phyloP scores from a whole-genome alignment of 2,797 vertebrate genomes.

The Salarias fasciatus region DNA sequence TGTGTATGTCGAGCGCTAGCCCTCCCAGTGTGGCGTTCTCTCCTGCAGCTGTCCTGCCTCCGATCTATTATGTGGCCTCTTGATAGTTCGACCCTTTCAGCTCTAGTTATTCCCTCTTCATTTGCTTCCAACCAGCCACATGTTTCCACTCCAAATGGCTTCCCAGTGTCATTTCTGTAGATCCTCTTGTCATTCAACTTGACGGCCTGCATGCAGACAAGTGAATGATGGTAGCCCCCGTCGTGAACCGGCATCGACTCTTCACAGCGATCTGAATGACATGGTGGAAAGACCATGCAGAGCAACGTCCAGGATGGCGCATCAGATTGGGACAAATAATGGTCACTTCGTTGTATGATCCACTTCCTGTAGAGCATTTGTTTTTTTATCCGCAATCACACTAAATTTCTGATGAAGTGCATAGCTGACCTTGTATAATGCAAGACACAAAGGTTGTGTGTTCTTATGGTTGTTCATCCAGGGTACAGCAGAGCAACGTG shows the following conservation, averaged over 20 bases:
- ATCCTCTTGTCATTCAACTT: conserved; percentile 47
- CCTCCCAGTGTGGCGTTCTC: neutral
- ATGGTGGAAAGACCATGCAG: conserved; percentile 16
- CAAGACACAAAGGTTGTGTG: neutral
- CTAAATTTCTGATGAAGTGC: conserved; percentile 7
- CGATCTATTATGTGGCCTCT: conserved; percentile 36
- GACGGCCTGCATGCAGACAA: conserved; percentile 32
- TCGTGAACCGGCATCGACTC: conserved; percentile 31
- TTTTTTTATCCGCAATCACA: conserved; percentile 8
- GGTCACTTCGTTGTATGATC: conserved; percentile 8
- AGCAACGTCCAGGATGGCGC: neutral
- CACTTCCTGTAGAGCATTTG: conserved; percentile 11
- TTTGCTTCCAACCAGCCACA: conserved; percentile 44
- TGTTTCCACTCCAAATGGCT: conserved; percentile 49
- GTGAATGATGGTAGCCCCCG: conserved; percentile 38
- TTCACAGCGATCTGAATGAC: conserved; percentile 15
- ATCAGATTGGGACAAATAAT: conserved; percentile 7
- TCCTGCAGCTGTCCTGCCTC: conserved; percentile 16
- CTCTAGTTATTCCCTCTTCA: conserved; percentile 54
- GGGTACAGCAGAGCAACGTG: neutral
- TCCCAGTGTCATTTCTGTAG: conserved; percentile 45
- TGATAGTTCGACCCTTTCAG: conserved; percentile 38
- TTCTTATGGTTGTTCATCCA: neutral
- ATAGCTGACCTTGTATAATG: conserved; percentile 26
- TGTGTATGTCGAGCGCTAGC: neutral